Evolutionary conservation across 2,113 vertebrate genomes (phyloP).

Genomic region (Elanoides forficatus): DNA sequence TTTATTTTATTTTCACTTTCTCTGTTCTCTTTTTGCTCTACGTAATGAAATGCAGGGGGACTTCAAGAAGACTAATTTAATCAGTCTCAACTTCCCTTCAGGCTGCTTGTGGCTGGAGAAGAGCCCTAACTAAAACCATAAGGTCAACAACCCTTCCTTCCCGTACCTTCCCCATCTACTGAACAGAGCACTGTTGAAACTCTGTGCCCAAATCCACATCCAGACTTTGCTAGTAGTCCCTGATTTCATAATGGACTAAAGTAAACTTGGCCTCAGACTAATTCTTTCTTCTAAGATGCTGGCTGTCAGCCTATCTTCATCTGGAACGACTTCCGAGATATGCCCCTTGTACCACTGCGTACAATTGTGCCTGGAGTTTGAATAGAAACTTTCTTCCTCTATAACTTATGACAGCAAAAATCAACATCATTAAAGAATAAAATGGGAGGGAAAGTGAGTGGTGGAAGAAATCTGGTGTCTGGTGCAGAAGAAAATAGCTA

Average conservation of each 20-base stretch:
- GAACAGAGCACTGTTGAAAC: not conserved
- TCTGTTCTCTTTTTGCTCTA: not conserved
- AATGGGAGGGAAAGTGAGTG: not conserved
- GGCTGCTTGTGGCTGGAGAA: not conserved
- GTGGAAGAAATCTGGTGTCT: not conserved
- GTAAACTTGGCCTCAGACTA: slow-evolving; percentile 1
- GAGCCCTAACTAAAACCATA: not conserved
- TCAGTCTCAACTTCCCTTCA: not conserved
- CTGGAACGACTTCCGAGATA: not conserved
- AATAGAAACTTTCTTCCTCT: not conserved
- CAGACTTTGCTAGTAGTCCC: not conserved
- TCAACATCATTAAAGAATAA: slow-evolving; percentile 8
- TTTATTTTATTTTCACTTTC: not conserved
- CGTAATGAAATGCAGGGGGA: not conserved
- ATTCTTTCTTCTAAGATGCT: slow-evolving; percentile 15
- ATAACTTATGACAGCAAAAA: not conserved
- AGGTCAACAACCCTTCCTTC: not conserved
- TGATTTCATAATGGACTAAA: not conserved
- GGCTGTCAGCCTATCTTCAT: slow-evolving; percentile 28
- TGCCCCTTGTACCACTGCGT: not conserved
- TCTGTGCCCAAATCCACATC: not conserved
- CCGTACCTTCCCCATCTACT: not conserved
- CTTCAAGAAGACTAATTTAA: not conserved
- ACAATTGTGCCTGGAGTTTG: not conserved
- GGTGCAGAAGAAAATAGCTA: not conserved